Evolutionary conservation across 2,113 vertebrate species (phyloP).

Genomic region (Anhinga anhinga): DNA sequence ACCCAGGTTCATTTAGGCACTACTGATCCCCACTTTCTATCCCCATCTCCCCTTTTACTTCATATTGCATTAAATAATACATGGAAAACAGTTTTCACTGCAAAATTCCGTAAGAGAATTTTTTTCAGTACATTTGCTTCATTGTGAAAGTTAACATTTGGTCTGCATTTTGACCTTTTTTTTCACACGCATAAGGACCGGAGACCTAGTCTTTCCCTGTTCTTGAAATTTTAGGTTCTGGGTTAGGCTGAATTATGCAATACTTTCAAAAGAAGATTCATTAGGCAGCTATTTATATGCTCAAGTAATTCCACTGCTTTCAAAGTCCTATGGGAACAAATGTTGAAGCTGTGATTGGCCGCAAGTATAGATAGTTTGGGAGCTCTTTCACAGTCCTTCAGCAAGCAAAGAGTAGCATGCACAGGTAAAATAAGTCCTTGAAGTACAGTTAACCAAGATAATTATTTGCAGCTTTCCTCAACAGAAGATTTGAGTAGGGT

Average conservation of each 20-base stretch:
- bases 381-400: neutral
- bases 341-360: neutral
- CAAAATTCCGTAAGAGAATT: neutral
- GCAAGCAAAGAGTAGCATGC: neutral
- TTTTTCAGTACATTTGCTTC: neutral
- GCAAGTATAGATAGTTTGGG: neutral
- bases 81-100: neutral
- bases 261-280: neutral
- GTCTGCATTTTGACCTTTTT: neutral
- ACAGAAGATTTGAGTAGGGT: neutral
- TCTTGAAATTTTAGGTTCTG: neutral
- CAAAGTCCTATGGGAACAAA: neutral
- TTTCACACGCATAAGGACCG: neutral
- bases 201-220: neutral
- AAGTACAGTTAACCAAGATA: neutral
- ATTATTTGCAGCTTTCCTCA: neutral
- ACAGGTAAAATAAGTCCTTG: neutral
- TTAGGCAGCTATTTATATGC: constrained; percentile 18
- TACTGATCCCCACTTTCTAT: neutral
- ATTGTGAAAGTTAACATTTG: neutral
- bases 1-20: neutral
- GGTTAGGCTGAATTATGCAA: neutral
- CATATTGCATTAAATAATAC: neutral
- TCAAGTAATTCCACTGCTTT: constrained; percentile 9
- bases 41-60: neutral